Conservation (phyloP, 2,797 vertebrate species). For the Crenuchus spilurus region DNA sequence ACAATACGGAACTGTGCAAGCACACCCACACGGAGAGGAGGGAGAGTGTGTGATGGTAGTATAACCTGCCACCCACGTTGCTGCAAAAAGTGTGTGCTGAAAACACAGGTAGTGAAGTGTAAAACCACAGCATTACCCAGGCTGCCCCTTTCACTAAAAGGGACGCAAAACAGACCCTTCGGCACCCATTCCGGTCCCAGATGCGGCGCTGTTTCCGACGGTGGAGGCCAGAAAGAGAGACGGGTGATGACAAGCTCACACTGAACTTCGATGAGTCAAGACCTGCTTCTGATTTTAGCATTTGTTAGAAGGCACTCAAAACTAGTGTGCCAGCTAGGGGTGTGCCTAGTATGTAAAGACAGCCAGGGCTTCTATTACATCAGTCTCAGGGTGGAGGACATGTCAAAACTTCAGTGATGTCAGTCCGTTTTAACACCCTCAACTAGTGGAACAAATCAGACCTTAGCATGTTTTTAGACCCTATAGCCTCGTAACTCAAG, state of each 20-base stretch:
- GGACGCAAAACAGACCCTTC: constrained; percentile 84
- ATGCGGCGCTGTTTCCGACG: constrained; percentile 66
- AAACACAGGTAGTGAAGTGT: constrained; percentile 93
- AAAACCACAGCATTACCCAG: constrained; percentile 93
- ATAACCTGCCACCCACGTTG: constrained; percentile 98
- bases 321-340: no score
- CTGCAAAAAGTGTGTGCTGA: constrained; percentile 90
- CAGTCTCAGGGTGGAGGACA: no score
- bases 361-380: no score
- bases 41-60: constrained; percentile 84
- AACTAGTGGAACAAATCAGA: no score
- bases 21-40: constrained; percentile 31
- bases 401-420: no score
- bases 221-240: constrained; percentile 55
- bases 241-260: constrained; percentile 10
- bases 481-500: no score
- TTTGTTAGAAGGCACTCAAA: not conserved
- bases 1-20: constrained; percentile 83
- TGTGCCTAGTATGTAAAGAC: no score
- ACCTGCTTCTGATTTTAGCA: constrained; percentile 12
- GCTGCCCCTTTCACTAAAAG: constrained; percentile 91
- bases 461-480: no score
- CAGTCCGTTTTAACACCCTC: no score
- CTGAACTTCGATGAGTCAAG: constrained; percentile 41
- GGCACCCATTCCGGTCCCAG: constrained; percentile 59